These are phyloP conservation scores for Tetrapedia diversipes DNA, from an alignment of 2,888 invertebrate species.

Conservation along the genomic window DNA sequence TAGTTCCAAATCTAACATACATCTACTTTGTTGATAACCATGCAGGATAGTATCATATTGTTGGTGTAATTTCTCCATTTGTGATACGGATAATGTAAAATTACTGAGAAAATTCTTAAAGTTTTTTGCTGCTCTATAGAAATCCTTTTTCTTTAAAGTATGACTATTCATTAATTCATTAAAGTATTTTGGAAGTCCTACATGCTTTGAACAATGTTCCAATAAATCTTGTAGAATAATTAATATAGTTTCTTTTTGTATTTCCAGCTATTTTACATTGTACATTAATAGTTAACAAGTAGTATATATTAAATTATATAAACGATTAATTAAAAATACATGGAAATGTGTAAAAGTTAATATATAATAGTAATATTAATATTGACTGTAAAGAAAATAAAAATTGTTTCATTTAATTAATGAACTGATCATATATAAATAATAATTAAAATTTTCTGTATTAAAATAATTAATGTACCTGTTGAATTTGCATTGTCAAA, in stretches of 20 bases:
- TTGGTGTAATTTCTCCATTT: conserved; percentile 68
- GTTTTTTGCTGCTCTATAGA: conserved; percentile 65
- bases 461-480: conserved; percentile 51
- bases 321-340: not conserved
- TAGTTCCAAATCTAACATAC: conserved; percentile 63
- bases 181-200: conserved; percentile 58
- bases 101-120: conserved; percentile 67
- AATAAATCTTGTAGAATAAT: conserved; percentile 52
- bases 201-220: conserved; percentile 62
- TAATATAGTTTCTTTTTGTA: conserved; percentile 51
- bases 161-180: conserved; percentile 63
- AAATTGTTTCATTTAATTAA: not conserved
- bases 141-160: conserved; percentile 59
- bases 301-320: not conserved
- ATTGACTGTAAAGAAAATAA: not conserved
- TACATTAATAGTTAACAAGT: not conserved
- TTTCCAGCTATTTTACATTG: conserved; percentile 54
- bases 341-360: not conserved
- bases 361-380: not conserved
- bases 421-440: not conserved
- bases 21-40: conserved; percentile 66
- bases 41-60: conserved; percentile 68
- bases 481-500: conserved; percentile 44
- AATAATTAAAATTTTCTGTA: not conserved
- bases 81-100: conserved; percentile 60